Base-by-base conservation (phyloP, 2,888 invertebrate genomes). In the Eustalomyia histrio region DNA sequence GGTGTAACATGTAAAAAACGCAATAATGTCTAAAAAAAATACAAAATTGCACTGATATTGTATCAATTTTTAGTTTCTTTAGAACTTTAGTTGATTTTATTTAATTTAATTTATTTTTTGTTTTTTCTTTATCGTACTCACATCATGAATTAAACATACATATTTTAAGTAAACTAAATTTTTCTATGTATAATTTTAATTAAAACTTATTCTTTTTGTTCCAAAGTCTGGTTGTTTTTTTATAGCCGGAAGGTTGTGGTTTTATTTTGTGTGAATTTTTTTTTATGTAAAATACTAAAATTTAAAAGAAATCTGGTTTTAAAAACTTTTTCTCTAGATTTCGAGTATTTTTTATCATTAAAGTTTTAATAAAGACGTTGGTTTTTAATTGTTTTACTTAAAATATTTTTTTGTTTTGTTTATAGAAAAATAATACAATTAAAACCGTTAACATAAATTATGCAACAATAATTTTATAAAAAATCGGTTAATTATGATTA, bases 121-220 rank as follows among this genome's bases (percentile, higher is more conserved):
- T 64, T 78, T 71, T 58, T 43, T 71, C 64, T 58, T 53, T 69
- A 75, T 61, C 47, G 35, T 29, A 55, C 55, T 71, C 67, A 63
- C 57, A 63, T 75, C 67, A 76, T 72, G 50, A 75, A 71, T 75
- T 72, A 72, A 80, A 80, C 67, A 75, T 71, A 17, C 33, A 43
- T 69, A 14, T 24, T 16, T 74, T 47, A 52, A 3, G 4, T 29
- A 63, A 47, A 39, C 12, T 58, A 61, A 67, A 35, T 57, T 65
- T 74, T 57, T 69, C 50, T 64, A 24, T 57, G 64, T 55, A 35
- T 58, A 21, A 16, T 21, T 52, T 53, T 50, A 67, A 78, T 67
- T 61, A 17, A 39, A 33, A 58, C 17, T 7, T 35, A 33, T 35
- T 33, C 39, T 16, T 60, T 12, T 29, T 29, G 7, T 29, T 29